Evolutionary conservation across 2,113 vertebrate species (phyloP).

Genomic region (Aleadryas rufinucha): DNA sequence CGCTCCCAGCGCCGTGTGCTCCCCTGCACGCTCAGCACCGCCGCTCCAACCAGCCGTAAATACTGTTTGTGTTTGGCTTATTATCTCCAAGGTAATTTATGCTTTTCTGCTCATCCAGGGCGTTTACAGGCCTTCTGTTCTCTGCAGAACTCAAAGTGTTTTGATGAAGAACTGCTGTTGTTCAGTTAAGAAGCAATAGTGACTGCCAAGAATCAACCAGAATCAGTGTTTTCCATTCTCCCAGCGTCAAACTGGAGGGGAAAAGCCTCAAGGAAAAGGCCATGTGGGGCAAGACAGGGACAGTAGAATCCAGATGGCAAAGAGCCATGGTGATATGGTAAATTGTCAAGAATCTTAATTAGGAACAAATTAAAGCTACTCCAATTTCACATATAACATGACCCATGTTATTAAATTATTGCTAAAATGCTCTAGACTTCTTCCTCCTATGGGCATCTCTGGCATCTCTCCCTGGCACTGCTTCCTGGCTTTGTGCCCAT

Average conservation of each 20-base stretch:
- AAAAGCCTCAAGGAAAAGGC: background rate
- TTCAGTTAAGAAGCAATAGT: background rate
- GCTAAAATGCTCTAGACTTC: background rate
- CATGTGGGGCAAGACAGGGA: background rate
- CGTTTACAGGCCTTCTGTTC: background rate
- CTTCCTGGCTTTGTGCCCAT: background rate
- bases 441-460: background rate
- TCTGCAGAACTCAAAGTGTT: background rate
- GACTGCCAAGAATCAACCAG: background rate
- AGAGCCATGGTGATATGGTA: background rate
- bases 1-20: background rate
- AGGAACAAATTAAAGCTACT: background rate
- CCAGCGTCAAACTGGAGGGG: background rate
- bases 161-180: background rate
- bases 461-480: background rate
- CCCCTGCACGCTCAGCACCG: background rate
- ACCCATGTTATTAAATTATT: background rate
- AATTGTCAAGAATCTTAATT: background rate
- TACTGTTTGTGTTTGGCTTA: background rate
- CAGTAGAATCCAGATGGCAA: background rate
- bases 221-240: background rate
- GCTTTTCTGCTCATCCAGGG: background rate
- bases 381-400: background rate
- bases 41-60: background rate
- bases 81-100: conserved; percentile 27